Evolutionary conservation across 1,140 invertebrate species (phyloP), one percentile per base, ranked within the genome.

Genomic region (Ylistrum balloti): DNA sequence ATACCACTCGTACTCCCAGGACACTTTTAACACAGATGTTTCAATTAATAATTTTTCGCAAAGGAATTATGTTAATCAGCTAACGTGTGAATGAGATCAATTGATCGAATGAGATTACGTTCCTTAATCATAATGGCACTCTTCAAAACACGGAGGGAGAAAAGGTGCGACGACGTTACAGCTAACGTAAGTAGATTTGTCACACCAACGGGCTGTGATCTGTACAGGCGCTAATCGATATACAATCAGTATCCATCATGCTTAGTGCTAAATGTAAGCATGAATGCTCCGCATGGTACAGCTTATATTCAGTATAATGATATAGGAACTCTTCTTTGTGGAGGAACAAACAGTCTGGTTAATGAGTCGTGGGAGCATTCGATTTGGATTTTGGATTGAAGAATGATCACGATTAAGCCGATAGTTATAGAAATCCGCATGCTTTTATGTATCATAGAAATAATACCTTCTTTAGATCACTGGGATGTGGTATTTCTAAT

Each of bases 301-400:
- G 56, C 22, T 74, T 74, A 74, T 45, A 45, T 17, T 17, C 20
- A 9, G 17, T 17, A 45, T 28, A 74, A 74, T n/a, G n/a, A 22
- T 5, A 74, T 11, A 74, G 56, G 56, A 74, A 74, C 56, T 74
- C 56, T 74, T 74, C 56, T 74, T 74, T 74, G 56, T 74, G n/a
- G 56, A 74, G 56, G 56, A 28, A 74, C 22, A 74, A 74, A 74
- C 11, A 74, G 56, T n/a, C n/a, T 9, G 56, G 56, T n/a, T 74
- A 38, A 5, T n/a, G 45, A 74, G 15, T n/a, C 56, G 17, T n/a
- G 56, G 15, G 56, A 28, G 56, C 56, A 3, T 28, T 74, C 7
- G 28, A 74, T 38, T 74, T 74, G 56, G 56, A 74, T n/a, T 38
- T 74, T 74, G 56, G 56, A 74, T n/a, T 74, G 56, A 74, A 74